phyloP scores from a whole-genome alignment of 37 sponge, comb jelly and placozoan species.

The Axinella damicornis region DNA sequence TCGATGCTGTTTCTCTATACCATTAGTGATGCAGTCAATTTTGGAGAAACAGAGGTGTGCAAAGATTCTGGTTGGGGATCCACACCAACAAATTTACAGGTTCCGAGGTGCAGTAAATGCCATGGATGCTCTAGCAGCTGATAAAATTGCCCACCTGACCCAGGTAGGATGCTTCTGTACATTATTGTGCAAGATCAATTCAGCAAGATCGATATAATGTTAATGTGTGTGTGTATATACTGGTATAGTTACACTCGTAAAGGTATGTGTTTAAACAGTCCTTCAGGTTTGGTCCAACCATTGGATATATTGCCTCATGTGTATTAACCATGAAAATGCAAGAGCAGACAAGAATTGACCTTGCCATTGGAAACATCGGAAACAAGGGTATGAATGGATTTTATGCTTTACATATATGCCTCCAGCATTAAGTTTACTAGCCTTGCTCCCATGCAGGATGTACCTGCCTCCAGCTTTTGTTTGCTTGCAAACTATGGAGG shows the following conservation, averaged over 20 bases:
- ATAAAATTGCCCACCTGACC: constrained; percentile 18
- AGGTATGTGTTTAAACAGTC: no score
- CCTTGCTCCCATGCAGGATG: no score
- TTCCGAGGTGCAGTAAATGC: constrained; percentile 40
- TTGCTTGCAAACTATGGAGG: no score
- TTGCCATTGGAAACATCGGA: no score
- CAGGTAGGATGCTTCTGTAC: not conserved
- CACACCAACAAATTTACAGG: constrained; percentile 43
- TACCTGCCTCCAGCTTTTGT: no score
- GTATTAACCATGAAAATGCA: no score
- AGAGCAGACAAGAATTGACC: no score
- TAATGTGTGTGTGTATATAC: not conserved
- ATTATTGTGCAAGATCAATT: not conserved
- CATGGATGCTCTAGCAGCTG: not conserved
- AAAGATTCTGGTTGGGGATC: constrained; percentile 52
- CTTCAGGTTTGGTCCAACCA: constrained; percentile 60
- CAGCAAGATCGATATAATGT: not conserved
- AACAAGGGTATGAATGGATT: no score
- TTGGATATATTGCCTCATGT: constrained; percentile 35
- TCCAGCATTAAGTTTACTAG: no score
- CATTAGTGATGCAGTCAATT: not conserved
- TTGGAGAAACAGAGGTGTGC: constrained; percentile 11
- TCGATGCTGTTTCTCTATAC: no score
- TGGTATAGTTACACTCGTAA: not conserved
- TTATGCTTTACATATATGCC: no score